Evolutionary conservation across 2,797 vertebrate genomes (phyloP).

Genomic region (Gambusia yucatana): DNA sequence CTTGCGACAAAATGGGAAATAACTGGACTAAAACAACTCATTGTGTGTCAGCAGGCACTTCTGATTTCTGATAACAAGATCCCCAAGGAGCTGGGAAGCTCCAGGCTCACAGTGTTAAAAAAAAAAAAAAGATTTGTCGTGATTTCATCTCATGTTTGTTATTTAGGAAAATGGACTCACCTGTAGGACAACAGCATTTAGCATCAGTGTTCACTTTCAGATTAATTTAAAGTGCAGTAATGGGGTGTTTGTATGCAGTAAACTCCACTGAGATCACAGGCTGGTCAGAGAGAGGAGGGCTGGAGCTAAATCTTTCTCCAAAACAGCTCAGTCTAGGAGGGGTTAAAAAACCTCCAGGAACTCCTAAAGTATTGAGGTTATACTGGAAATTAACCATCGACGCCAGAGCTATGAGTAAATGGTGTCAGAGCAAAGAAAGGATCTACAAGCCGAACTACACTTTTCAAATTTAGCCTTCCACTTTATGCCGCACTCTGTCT

Average conservation of each 20-base stretch:
- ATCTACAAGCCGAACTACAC: not conserved
- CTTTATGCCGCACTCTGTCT: not conserved
- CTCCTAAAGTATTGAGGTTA: not conserved
- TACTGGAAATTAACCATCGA: not conserved
- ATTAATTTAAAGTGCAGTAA: not conserved
- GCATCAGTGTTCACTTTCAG: not conserved
- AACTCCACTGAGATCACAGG: not conserved
- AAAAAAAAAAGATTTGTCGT: not conserved
- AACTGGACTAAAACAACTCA: not conserved
- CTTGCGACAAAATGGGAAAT: not conserved
- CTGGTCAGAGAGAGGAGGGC: not conserved
- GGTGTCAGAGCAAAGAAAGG: not conserved
- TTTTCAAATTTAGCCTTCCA: not conserved
- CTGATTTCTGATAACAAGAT: constrained; percentile 11
- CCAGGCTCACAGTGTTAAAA: not conserved
- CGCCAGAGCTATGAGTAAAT: not conserved
- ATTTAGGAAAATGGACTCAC: not conserved
- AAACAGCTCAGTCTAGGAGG: not conserved
- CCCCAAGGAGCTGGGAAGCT: not conserved
- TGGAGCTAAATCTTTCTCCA: not conserved
- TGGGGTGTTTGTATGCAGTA: not conserved
- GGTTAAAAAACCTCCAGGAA: too few relatives aligned
- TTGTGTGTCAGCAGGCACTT: not conserved
- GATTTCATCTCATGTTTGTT: not conserved
- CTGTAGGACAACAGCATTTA: not conserved